Conservation (phyloP, 2,888 invertebrate genomes). For the Fragum sueziense region DNA sequence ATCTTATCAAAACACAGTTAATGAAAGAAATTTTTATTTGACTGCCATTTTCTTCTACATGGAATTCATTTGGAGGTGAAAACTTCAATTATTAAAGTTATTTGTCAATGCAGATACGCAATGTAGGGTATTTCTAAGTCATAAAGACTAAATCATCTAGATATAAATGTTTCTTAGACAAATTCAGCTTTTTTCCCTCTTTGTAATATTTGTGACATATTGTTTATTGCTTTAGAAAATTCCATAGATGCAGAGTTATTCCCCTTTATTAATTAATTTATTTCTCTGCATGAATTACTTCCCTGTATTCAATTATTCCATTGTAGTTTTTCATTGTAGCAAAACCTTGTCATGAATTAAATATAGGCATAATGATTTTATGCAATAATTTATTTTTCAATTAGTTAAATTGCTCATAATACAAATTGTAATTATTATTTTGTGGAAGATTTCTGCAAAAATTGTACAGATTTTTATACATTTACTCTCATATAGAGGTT, state of each 20-base stretch:
- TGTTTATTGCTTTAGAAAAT: neutral
- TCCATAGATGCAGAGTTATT: neutral
- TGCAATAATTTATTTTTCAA: slow-evolving; percentile 19
- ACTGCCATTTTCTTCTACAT: too few species aligned
- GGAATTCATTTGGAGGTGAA: too few species aligned
- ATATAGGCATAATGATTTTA: slow-evolving; percentile 17
- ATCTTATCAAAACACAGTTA: too few species aligned
- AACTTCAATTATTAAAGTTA: too few species aligned
- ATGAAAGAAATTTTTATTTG: too few species aligned
- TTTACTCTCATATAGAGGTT: neutral
- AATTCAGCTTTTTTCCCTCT: too few species aligned
- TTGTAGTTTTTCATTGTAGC: neutral
- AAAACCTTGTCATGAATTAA: neutral
- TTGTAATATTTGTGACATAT: too few species aligned
- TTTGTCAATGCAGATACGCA: too few species aligned
- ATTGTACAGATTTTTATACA: slow-evolving; percentile 10
- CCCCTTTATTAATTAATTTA: neutral
- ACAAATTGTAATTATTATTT: neutral
- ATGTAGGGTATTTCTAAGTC: too few species aligned
- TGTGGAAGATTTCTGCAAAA: slow-evolving; percentile 7
- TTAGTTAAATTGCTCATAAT: slow-evolving; percentile 14
- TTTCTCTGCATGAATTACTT: slow-evolving; percentile 6
- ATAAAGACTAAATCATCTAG: too few species aligned
- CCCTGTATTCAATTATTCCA: neutral
- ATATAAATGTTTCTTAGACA: too few species aligned